Evolutionary conservation across 2,113 vertebrate genomes (phyloP).

Genomic region (Notiomystis cincta): DNA sequence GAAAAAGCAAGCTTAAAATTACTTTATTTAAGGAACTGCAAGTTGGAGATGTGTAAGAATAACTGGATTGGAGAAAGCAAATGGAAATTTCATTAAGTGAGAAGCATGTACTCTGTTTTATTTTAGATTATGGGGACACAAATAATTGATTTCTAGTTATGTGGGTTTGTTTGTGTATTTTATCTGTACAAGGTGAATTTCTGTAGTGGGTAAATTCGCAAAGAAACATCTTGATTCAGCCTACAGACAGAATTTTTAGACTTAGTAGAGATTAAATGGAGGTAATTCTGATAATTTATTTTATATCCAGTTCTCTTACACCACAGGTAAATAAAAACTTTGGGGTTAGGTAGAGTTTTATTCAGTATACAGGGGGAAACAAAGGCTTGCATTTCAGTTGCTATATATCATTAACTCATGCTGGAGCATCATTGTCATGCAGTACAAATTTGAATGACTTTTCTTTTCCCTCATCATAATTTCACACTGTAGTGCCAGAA

Average conservation of each 20-base stretch:
- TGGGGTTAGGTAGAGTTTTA: neutral
- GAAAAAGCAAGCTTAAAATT: neutral
- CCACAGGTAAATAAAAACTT: neutral
- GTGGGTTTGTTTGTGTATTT: neutral
- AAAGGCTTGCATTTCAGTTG: neutral
- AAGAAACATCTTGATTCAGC: neutral
- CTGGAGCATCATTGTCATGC: neutral
- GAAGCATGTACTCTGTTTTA: neutral
- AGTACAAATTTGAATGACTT: neutral
- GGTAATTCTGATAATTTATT: neutral
- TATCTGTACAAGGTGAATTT: neutral
- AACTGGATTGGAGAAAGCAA: neutral
- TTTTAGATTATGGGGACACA: neutral
- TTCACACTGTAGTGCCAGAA: constrained; percentile 30
- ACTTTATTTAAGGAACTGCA: neutral
- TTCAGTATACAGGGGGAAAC: neutral
- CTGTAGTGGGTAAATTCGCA: neutral
- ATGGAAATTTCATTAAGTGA: neutral
- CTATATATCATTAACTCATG: neutral
- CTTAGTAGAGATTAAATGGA: neutral
- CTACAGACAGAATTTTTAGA: neutral
- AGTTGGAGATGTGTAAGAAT: neutral
- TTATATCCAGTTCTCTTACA: neutral
- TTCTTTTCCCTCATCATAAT: neutral
- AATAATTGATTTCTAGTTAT: neutral